phyloP scores from a whole-genome alignment of 2,113 vertebrate species.

The Octodon degus region DNA sequence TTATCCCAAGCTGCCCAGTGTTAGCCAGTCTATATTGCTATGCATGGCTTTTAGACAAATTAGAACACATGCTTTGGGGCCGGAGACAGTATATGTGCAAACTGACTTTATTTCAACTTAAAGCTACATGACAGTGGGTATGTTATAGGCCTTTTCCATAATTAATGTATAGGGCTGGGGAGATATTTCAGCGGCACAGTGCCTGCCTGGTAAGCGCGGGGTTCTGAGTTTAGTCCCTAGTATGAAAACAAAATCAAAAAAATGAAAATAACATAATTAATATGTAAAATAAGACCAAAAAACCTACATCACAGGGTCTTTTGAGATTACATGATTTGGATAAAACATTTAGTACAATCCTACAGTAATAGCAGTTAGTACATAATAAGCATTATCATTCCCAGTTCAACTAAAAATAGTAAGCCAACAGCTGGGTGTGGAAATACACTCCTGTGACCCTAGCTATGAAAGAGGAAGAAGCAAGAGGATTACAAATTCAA shows the following conservation, averaged over 20 bases:
- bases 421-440: not conserved
- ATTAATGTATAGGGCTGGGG: not conserved
- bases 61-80: not conserved
- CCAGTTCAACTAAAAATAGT: conserved; percentile 8
- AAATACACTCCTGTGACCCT: not conserved
- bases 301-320: not conserved
- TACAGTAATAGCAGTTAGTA: not conserved
- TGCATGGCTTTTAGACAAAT: not conserved
- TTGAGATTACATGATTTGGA: conserved; percentile 15
- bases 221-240: no score
- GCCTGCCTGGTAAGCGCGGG: no score
- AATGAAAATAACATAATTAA: not conserved
- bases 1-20: not conserved
- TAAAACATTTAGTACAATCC: not conserved
- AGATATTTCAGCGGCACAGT: no score
- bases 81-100: not conserved
- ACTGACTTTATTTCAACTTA: conserved; percentile 15
- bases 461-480: not conserved
- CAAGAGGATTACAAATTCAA: not conserved
- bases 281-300: conserved; percentile 2
- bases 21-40: not conserved
- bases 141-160: not conserved
- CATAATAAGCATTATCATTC: not conserved
- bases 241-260: no score
- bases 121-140: not conserved